Conservation (phyloP, 2,888 invertebrate species). For the Campaea margaritaria region DNA sequence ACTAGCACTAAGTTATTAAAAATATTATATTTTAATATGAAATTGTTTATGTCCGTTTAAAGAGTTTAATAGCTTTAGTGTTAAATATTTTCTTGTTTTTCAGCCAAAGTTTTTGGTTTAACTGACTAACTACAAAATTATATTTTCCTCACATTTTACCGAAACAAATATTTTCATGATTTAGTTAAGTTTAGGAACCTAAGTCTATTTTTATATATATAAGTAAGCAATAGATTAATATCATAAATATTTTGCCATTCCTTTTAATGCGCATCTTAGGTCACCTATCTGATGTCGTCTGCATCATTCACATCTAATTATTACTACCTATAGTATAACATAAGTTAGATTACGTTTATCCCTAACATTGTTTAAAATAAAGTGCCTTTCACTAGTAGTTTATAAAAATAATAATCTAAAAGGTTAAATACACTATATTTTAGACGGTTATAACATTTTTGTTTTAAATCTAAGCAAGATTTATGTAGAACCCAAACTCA, state of each 20-base stretch:
- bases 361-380: conserved; percentile 49
- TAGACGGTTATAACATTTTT: conserved; percentile 12
- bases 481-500: no score
- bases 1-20: conserved; percentile 58
- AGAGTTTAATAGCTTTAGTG: conserved; percentile 62
- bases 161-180: conserved; percentile 19
- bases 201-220: conserved; percentile 4
- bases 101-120: conserved; percentile 67
- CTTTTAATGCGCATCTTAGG: conserved; percentile 18
- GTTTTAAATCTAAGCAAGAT: background rate
- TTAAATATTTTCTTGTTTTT: conserved; percentile 61
- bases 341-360: conserved; percentile 32
- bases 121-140: conserved; percentile 19
- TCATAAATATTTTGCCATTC: conserved; percentile 29
- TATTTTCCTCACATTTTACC: conserved; percentile 4
- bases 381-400: conserved; percentile 59
- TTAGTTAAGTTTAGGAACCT: conserved; percentile 14
- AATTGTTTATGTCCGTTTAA: conserved; percentile 78
- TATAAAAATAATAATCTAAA: conserved; percentile 29
- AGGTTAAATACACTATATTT: conserved; percentile 26
- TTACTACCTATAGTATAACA: conserved; percentile 27
- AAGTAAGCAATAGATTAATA: conserved; percentile 4
- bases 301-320: conserved; percentile 19
- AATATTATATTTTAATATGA: conserved; percentile 71
- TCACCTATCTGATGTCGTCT: conserved; percentile 23